Evolutionary conservation across 2,888 invertebrate genomes (phyloP).

Genomic region (Bugula neritina): DNA sequence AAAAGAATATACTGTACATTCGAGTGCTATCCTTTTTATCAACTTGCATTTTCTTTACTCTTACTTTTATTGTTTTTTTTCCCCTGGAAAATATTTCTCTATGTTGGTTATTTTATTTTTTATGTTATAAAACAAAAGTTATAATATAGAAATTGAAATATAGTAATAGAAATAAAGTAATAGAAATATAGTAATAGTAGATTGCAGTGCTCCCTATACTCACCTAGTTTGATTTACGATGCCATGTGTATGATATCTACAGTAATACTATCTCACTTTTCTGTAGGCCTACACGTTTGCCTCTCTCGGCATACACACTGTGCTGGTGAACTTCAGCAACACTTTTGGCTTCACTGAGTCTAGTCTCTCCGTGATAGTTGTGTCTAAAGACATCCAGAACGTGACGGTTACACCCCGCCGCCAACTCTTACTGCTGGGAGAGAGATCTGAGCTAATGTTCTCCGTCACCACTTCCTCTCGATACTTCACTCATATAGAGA

Average conservation of each 20-base stretch:
- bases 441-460: not conserved
- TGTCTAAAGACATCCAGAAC: constrained; percentile 22
- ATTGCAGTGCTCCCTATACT: too few relatives aligned
- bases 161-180: too few relatives aligned
- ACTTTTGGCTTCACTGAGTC: not conserved
- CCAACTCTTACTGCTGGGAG: not conserved
- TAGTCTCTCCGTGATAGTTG: not conserved
- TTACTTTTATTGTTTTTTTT: not conserved
- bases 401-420: not conserved
- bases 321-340: not conserved
- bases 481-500: constrained; percentile 15
- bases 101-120: not conserved
- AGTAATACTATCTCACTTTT: too few relatives aligned
- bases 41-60: not conserved
- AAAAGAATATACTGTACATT: not conserved
- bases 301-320: not conserved
- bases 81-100: not conserved
- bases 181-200: too few relatives aligned
- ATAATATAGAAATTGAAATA: too few relatives aligned
- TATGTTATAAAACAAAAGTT: too few relatives aligned
- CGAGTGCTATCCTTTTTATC: not conserved
- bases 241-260: too few relatives aligned
- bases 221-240: too few relatives aligned
- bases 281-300: not conserved
- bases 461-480: not conserved